Evolutionary conservation across 2,888 invertebrate genomes (phyloP).

Genomic region (Dermolepida albohirtum): DNA sequence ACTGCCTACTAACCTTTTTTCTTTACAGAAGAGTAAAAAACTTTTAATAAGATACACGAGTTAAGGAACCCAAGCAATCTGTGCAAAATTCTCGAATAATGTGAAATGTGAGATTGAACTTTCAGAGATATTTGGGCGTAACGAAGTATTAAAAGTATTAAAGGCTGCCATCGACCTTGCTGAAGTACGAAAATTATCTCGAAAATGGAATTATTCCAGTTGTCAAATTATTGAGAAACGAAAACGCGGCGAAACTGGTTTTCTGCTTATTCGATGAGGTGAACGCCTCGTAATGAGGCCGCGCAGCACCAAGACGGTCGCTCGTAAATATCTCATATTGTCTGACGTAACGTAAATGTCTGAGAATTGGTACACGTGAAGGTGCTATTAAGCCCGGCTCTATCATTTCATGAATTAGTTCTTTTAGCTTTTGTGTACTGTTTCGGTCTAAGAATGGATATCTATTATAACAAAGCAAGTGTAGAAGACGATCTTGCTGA

Average conservation of each 20-base stretch:
- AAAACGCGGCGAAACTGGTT: slow-evolving; percentile 27
- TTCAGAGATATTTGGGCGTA: no score
- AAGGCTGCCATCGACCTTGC: no score
- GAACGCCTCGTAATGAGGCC: slow-evolving; percentile 39
- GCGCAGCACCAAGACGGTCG: slow-evolving; percentile 27
- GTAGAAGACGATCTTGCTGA: no score
- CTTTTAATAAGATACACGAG: no score
- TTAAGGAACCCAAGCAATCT: no score
- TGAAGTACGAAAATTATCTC: neutral
- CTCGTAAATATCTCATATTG: slow-evolving; percentile 37
- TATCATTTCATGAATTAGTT: slow-evolving; percentile 12
- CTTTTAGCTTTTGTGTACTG: neutral
- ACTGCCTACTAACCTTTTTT: no score
- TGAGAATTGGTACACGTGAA: slow-evolving; percentile 41
- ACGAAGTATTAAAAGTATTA: no score
- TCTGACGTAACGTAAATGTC: slow-evolving; percentile 40
- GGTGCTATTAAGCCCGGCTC: slow-evolving; percentile 21
- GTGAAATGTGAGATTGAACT: no score
- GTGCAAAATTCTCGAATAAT: no score
- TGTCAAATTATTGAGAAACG: slow-evolving; percentile 14
- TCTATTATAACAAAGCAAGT: no score
- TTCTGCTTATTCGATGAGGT: slow-evolving; percentile 27
- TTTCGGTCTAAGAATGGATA: neutral
- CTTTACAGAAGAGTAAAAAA: no score
- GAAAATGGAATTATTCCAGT: slow-evolving; percentile 18